Base-by-base conservation (phyloP, 2,888 invertebrate species). In the Aleiodes alternator region DNA sequence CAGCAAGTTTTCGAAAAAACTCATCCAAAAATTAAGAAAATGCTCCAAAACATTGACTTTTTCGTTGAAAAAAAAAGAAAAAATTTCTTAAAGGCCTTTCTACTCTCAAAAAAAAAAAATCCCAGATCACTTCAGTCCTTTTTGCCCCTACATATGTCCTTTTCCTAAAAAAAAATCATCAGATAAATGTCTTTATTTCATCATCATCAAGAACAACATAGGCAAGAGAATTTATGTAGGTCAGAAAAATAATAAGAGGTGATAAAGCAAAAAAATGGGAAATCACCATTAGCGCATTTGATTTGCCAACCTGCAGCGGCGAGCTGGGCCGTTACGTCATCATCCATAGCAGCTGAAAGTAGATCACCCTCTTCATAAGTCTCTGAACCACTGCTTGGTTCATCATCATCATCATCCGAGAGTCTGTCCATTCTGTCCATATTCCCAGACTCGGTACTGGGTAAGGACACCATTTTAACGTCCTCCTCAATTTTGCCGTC, bases 311-410 rank as follows among this genome's bases (percentile, higher is more conserved):
- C 98, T 89, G 98, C 97, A 84, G 98, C 97, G 73, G 97, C 98
- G 84, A 98, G 92, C 88, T 98, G 98, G 89, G 98, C 97, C 81
- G 98, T 97, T 84, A 98, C 97, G 87, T 98, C 98, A 90, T 98
- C 98, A 82, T 95, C 94, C 93, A 96, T 95, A 69, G 95, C 95
- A 75, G 94, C 94, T 82, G 95, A 93, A 90, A 97, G 94, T 79
- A 97, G 92, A 87, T 98, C 98, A 2, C 93, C 92, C 72, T 94
- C 93, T 87, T 97, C 97, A 84, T 95, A 95, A 83, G 95, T 94
- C 55, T 92, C 92, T 56, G 96, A 95, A 69, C 93, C 94, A 43
- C 95, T 94, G 72, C 95, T 95, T 75, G 95, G 96, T 75, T 95
- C 95, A 79, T 94, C 95, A 83, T 95, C 94, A 82, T 97, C 96